Evolutionary conservation across 2,888 invertebrate species (phyloP), one percentile per base, ranked within the genome.

Genomic region (Biston stratarius): DNA sequence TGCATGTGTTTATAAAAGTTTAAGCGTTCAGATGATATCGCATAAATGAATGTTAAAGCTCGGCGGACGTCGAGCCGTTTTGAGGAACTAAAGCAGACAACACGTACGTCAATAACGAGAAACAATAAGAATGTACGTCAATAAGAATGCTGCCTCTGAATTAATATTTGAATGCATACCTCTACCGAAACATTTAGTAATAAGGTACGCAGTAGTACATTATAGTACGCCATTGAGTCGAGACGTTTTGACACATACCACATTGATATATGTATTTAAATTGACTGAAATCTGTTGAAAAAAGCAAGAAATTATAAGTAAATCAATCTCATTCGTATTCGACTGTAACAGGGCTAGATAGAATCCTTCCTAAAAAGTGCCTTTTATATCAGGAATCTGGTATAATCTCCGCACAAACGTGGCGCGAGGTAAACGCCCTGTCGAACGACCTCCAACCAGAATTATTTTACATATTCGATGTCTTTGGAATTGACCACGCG

Each of bases 381-480:
- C 63, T 69, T 71, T 70, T 64, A 66, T 44, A 69, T 62, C 60
- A 61, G 71, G 69, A 74, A 76, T 79, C 77, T 77, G 76, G 79
- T 79, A 80, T 78, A 80, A 77, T 78, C 79, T 81, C 77, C 79
- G 77, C 75, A 75, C 76, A 77, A 80, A 79, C 77, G 74, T 69
- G 67, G 75, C 64, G 70, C 72, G 69, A 69, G 83, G 84, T 85
- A 83, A 87, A 86, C 80, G 85, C 78, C 83, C 74, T 76, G 65
- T 72, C 71, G 67, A 77, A 74, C 75, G 72, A 74, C 77, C 79
- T 74, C 76, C 74, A 75, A 76, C 73, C 74, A 76, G 82, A 83
- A 83, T 83, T 82, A 83, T 80, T 85, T 84, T 83, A 84, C 83
- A 83, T 83, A 85, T 82, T 80, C 78, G 70, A 81, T 79, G 80